Evolutionary conservation across 2,888 invertebrate species (phyloP).

Genomic region (Conus canariensis): DNA sequence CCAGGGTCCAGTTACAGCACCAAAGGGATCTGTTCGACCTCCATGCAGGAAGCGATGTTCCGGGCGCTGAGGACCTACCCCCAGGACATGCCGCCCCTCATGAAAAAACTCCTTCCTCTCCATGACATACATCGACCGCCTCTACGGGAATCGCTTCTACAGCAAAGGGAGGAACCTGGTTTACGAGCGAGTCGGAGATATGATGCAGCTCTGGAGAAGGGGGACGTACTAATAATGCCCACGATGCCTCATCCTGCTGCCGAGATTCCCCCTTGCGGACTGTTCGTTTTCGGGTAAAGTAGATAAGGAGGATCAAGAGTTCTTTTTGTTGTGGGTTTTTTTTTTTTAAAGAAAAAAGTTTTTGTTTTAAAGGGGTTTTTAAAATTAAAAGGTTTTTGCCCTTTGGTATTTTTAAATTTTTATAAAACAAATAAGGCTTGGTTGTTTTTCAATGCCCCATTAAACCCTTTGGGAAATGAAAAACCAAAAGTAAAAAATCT

Average conservation of each 20-base stretch:
- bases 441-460: no score
- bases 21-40: conserved; percentile 55
- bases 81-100: conserved; percentile 49
- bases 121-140: conserved; percentile 53
- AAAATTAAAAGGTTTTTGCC: no score
- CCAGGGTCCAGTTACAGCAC: conserved; percentile 53
- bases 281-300: conserved; percentile 45
- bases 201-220: conserved; percentile 57
- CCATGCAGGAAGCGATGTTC: conserved; percentile 53
- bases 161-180: conserved; percentile 59
- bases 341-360: no score
- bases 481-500: no score
- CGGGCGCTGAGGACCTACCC: conserved; percentile 51
- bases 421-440: no score
- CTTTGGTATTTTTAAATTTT: no score
- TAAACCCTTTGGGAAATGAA: no score
- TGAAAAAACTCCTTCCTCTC: conserved; percentile 55
- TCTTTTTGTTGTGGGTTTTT: no score
- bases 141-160: conserved; percentile 59
- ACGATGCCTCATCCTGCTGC: conserved; percentile 57
- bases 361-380: no score
- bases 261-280: conserved; percentile 48
- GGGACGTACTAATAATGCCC: conserved; percentile 69
- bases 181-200: conserved; percentile 52
- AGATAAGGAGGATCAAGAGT: no score